phyloP scores from a whole-genome alignment of 2,113 vertebrate genomes.

The Eudyptes chrysolophus region DNA sequence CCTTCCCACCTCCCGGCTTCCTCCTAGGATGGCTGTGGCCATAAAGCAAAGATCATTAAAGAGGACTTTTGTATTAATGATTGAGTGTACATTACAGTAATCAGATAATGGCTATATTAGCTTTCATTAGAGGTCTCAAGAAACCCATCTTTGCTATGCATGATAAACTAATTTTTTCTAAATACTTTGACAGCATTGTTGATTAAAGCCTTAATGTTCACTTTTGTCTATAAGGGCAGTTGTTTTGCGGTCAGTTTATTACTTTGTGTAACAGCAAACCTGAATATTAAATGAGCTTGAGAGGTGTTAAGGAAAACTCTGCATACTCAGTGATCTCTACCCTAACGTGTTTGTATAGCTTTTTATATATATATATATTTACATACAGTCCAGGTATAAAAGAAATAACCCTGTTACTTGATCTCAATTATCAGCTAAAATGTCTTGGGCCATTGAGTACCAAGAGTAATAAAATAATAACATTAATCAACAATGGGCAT shows the following conservation, averaged over 20 bases:
- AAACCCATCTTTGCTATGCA: neutral
- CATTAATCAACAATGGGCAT: neutral
- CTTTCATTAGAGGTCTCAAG: conserved; percentile 47
- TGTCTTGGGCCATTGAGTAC: neutral
- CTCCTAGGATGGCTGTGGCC: neutral
- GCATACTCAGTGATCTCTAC: neutral
- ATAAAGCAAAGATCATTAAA: conserved; percentile 38
- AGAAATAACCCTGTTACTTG: neutral
- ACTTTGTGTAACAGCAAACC: neutral
- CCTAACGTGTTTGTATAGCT: neutral
- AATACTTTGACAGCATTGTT: conserved; percentile 8
- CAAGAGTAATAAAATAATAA: neutral
- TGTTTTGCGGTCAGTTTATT: neutral
- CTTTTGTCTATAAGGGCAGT: neutral
- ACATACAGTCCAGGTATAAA: neutral
- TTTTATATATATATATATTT: neutral
- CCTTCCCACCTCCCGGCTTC: neutral
- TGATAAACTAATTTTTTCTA: conserved; percentile 16
- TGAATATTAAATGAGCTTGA: neutral
- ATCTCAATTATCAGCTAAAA: neutral
- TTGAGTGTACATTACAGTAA: neutral
- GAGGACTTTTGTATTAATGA: conserved; percentile 21
- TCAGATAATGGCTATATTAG: conserved; percentile 14
- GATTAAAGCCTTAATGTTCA: conserved; percentile 2
- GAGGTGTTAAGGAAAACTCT: neutral